These are phyloP conservation scores for Macaca fascicularis DNA, from an alignment of 2,113 vertebrate genomes.

Conservation along the genomic window T2T-MFA8v1.1 NC_088378.1:155280001-155280500, in stretches of 20 bases:
- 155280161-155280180: constrained; percentile 84
- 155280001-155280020: background rate
- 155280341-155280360: constrained; percentile 90
- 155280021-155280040: constrained; percentile 71
- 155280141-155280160: constrained; percentile 88
- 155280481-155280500: constrained; percentile 94
- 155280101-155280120: constrained; percentile 85
- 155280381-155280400: constrained; percentile 89
- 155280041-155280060: constrained; percentile 81
- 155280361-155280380: constrained; percentile 88
- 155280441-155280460: constrained; percentile 89
- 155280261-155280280: constrained; percentile 88
- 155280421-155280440: constrained; percentile 91
- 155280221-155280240: constrained; percentile 86
- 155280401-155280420: constrained; percentile 94
- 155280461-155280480: constrained; percentile 87
- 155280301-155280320: constrained; percentile 90
- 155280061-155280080: constrained; percentile 82
- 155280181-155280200: constrained; percentile 80
- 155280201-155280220: constrained; percentile 82
- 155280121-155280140: constrained; percentile 83
- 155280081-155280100: constrained; percentile 83
- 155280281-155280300: constrained; percentile 86
- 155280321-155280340: constrained; percentile 95
- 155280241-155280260: constrained; percentile 93